Base-by-base conservation (phyloP, 2,113 vertebrate species). In the Chaetorhynchus papuensis region DNA sequence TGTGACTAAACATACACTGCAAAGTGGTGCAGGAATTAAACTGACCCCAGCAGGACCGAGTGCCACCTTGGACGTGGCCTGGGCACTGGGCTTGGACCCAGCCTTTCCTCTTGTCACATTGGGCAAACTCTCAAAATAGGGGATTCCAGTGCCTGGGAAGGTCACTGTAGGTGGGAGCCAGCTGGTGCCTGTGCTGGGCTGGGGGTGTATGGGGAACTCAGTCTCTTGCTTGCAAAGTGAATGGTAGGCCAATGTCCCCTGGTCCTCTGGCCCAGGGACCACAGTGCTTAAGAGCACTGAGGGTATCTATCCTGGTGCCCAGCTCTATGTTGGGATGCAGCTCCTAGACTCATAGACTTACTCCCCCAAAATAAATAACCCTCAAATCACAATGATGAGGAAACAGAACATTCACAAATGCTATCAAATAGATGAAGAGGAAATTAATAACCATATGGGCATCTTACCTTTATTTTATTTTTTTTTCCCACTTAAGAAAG, bases 21-120 rank as follows among this genome's bases (percentile, higher is more conserved):
- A 20, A 41, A 87, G 21, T 8, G 4, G 57, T 66, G 14, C 17
- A 18, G 35, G 61, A 65, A 70, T 75, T 61, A 35, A 93, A 78
- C 4, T 6, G 8, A 33, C 14, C 41, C 20, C 17, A 42, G 41
- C n/a, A 42, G 28, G n/a, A 75, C 16, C 0, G 1, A 52, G 30
- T 1, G 0, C 13, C 3, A 2, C 42, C 31, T 59, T 7, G 22
- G 31, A 44, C 11, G 1, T n/a, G 21, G 35, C 17, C 31, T 50
- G 1, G 13, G 17, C 5, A 0, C 44, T 64, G 59, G 2, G 28
- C 22, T 57, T 1, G 0, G 31, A 60, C 13, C 11, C 4, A 7
- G 23, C 13, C 49, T 66, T 77, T 69, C 54, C 13, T 68, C 47
- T 35, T 17, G 1, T 54, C 53, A 41, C 33, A 24, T 23, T 1